Base-by-base conservation (phyloP, 2,888 invertebrate species). In the Diadegma fenestrale region DNA sequence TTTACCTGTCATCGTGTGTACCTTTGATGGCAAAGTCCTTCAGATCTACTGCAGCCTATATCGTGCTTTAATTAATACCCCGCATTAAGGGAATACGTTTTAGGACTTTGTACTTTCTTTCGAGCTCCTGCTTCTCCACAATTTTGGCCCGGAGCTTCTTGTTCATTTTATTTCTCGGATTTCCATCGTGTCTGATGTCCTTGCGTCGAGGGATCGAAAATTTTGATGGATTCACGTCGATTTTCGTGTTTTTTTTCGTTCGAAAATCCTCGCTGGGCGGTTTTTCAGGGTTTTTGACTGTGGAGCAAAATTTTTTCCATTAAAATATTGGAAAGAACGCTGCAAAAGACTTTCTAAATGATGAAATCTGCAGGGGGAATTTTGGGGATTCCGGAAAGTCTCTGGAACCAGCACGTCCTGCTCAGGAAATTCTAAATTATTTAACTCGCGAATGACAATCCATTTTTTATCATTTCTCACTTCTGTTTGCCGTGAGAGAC, bases 1-100 rank as follows among this genome's bases (percentile, higher is more conserved):
- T 69, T 71, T 69, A 69, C 71, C 61, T 41, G 71, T 77, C 63
- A 51, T 71, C 63, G 76, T 71, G 76, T 77, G 48, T 76, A 76
- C 48, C 81, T 75, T 76, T 61, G 81, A 81, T 71, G 81, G 76
- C 61, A 81, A 81, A 61, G 80, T 75, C 73, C 80, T 68, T 81
- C 75, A 26, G 48, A 30, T 68, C 75, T 43, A 33, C 26, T 19
- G 54, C 37, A 37, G 37, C 51, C 41, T 76, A 43, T 68, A 54
- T 30, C 3, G 66, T 19, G 19, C 68, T 37, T 69, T 78, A 68
- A 69, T 78, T 68, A 45, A 78, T 78, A 68, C 30, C n/a, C 12
- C n/a, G 30, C 45, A 45, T 58, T 78, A 69, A 69, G 58, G 68
- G 17, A 4, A 30, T 37, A 37, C 37, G 37, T 37, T 37, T 37